A percentile compares a stretch with the other conserved stretches of the same genome.
Evolutionary conservation across 2,888 invertebrate species (phyloP).

Genomic region (Acanthoscelides obtectus): DNA sequence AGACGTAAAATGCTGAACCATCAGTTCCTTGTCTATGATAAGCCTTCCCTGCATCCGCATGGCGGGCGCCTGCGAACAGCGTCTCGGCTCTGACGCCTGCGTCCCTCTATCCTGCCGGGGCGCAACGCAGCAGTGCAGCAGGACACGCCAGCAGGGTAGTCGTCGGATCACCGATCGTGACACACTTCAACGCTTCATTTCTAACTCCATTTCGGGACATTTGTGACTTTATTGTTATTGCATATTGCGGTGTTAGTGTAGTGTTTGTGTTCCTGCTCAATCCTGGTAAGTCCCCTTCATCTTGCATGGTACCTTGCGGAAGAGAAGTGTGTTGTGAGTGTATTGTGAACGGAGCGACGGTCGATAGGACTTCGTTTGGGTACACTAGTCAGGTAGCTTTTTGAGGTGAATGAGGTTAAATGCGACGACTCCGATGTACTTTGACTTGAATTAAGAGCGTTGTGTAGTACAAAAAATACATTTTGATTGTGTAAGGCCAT

Average conservation of each 20-base stretch:
- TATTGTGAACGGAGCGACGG: background rate
- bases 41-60: background rate
- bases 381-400: too few species aligned
- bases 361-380: background rate
- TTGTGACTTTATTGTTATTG: background rate
- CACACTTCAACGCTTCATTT: background rate
- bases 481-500: too few species aligned
- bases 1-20: too few species aligned
- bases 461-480: too few species aligned
- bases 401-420: too few species aligned
- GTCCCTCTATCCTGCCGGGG: background rate
- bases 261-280: background rate
- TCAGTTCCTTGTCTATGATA: background rate
- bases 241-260: background rate
- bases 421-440: too few species aligned
- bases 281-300: background rate
- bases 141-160: background rate
- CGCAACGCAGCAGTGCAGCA: background rate
- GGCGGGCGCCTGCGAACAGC: background rate
- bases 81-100: background rate
- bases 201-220: background rate
- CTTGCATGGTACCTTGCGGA: background rate
- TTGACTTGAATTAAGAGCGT: too few species aligned
- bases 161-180: background rate
- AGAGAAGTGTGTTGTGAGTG: background rate